Conservation (phyloP, 1,140 invertebrate species). For the Pararge aegeria region DNA sequence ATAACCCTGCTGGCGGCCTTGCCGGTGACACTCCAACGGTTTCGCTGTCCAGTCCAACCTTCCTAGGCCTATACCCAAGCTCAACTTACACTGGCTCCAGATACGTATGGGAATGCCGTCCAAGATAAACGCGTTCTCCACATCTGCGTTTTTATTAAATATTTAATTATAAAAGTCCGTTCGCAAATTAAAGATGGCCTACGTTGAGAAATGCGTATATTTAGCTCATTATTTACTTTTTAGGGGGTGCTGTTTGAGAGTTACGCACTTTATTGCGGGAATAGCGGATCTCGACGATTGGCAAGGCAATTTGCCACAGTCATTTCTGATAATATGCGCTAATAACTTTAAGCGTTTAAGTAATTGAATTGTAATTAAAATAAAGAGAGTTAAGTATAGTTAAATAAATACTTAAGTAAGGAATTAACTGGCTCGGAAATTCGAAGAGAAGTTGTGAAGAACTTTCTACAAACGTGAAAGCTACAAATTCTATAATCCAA, state of each 20-base stretch:
- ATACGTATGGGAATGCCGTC: constrained; percentile 22
- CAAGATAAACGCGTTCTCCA: constrained; percentile 19
- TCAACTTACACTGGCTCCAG: constrained; percentile 13
- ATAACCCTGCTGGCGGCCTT: too few species aligned
- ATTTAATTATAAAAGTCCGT: constrained; percentile 27
- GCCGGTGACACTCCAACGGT: too few species aligned
- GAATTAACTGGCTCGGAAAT: too few species aligned
- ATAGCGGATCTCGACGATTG: constrained; percentile 22
- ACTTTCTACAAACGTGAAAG: too few species aligned
- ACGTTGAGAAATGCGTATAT: constrained; percentile 18
- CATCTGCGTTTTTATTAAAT: constrained; percentile 24
- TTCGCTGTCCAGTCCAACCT: too few species aligned
- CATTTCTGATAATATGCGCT: constrained; percentile 18
- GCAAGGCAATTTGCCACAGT: constrained; percentile 17
- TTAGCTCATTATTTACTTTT: constrained; percentile 22
- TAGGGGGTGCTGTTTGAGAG: background rate
- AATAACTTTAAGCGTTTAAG: background rate
- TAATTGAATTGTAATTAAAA: background rate
- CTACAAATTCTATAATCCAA: too few species aligned
- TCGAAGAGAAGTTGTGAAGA: too few species aligned
- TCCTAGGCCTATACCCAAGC: background rate
- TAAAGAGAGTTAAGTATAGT: background rate
- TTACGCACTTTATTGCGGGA: background rate
- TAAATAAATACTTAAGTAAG: background rate
- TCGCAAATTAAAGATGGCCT: constrained; percentile 21